Conservation (phyloP, 2,888 invertebrate genomes). For the Himalopsyche japonica region DNA sequence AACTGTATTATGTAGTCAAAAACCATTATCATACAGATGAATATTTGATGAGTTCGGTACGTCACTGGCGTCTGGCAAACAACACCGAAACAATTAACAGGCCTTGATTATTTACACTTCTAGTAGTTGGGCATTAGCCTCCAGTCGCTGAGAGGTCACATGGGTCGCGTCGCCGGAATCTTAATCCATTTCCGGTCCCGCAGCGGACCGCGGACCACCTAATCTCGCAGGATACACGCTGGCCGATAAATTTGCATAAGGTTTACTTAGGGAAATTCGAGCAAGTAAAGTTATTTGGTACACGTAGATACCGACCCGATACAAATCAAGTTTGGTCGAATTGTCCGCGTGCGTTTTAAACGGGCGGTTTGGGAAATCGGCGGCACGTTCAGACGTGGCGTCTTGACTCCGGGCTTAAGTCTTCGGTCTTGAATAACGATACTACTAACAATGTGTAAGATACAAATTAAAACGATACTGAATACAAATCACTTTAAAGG, state of each 20-base stretch:
- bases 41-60: background rate
- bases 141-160: background rate
- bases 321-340: conserved; percentile 13
- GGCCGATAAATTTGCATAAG: conserved; percentile 27
- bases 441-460: background rate
- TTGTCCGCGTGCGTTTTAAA: background rate
- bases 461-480: background rate
- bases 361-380: conserved; percentile 1
- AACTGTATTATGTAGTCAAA: too few relatives aligned
- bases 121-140: conserved; percentile 3
- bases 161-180: conserved; percentile 15
- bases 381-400: background rate
- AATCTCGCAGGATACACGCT: conserved; percentile 7
- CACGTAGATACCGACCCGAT: conserved; percentile 10
- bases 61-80: background rate
- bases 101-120: conserved; percentile 12
- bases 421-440: background rate
- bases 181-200: conserved; percentile 11
- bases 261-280: conserved; percentile 13
- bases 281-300: conserved; percentile 14
- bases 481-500: background rate
- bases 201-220: conserved; percentile 2
- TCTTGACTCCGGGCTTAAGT: background rate
- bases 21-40: background rate
- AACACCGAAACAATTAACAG: conserved; percentile 1